These are phyloP conservation scores for human (Homo sapiens) DNA, from an alignment of 2,113 vertebrate species.

Conservation along the genomic window DNA sequence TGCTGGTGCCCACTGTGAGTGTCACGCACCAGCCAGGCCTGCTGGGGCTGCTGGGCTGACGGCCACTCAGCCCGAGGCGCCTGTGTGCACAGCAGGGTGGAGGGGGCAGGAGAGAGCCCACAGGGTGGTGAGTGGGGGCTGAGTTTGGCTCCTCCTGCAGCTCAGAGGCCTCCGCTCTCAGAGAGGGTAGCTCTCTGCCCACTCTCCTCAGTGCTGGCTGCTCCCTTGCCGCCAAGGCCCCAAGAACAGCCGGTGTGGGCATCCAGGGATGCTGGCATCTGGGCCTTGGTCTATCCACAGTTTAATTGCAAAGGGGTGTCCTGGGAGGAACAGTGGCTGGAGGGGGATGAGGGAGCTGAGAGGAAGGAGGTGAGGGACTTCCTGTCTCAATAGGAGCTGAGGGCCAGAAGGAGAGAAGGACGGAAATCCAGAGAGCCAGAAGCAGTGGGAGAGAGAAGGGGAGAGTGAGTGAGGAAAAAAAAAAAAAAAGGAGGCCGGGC, in stretches of 20 bases:
- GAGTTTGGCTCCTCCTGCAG: neutral
- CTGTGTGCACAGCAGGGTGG: neutral
- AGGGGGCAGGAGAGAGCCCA: neutral
- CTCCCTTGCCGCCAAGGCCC: neutral
- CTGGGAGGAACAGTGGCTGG: neutral
- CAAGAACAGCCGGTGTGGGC: neutral
- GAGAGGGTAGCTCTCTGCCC: neutral
- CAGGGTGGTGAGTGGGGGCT: accelerated
- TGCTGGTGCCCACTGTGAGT: neutral
- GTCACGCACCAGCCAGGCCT: neutral
- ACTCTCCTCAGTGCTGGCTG: neutral
- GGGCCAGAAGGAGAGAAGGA: neutral
- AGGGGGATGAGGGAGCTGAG: neutral
- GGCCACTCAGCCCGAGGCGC: neutral
- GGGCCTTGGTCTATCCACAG: neutral
- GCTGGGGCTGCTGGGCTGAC: neutral
- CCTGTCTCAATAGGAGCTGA: neutral
- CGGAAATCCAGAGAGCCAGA: neutral
- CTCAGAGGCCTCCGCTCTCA: neutral
- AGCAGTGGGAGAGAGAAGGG: neutral
- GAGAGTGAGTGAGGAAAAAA: neutral
- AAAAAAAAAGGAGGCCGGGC: too few species aligned
- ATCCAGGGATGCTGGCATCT: neutral
- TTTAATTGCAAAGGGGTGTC: neutral
- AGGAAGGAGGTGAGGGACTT: neutral